Evolutionary conservation across 2,888 invertebrate species (phyloP), one percentile per base, ranked within the genome.

Genomic region (Luffia ferchaultella): DNA sequence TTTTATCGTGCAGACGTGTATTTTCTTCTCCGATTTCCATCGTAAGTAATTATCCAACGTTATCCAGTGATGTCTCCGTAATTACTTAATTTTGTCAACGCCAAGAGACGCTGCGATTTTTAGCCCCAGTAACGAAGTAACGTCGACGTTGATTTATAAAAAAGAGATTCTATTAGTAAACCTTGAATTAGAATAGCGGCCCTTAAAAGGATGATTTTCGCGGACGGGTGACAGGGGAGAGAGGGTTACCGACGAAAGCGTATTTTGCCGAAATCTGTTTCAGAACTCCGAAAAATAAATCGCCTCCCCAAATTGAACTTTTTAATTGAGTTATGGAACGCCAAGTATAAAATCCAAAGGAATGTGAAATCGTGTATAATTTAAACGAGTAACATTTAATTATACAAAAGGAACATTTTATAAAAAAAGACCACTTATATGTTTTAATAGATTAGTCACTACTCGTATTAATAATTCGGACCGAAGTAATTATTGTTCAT

Each of bases 111-210:
- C 30, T 12, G 30, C 5, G 30, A 30, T 30, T 30, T 30, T 30
- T 30, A 12, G 5, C 30, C 30, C 30, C 30, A 12, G 5, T 12
- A 30, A 30, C 3, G 30, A 48, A 48, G 18, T 48, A 18, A 48
- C 18, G 42, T 2, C 52, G 58, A 57, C 61, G 57, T 59, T 64
- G 62, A 64, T 63, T 67, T 62, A 61, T 55, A 57, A 59, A 62
- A 60, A 50, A 16, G 48, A 42, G 40, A 48, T 48, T 40, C 48
- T 48, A 48, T 48, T 48, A 48, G 41, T 30, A 30, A 12, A 30
- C 12, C 5, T 30, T 30, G 30, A 30, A 30, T 30, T 30, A 30
- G 30, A 12, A 30, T 7, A 30, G 30, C n/a, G n/a, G n/a, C 30
- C 30, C 30, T 30, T 12, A 12, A 30, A 30, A n/a, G n/a, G n/a